Evolutionary conservation across 2,113 vertebrate species (phyloP).

Genomic region (Nesogale talazaci): DNA sequence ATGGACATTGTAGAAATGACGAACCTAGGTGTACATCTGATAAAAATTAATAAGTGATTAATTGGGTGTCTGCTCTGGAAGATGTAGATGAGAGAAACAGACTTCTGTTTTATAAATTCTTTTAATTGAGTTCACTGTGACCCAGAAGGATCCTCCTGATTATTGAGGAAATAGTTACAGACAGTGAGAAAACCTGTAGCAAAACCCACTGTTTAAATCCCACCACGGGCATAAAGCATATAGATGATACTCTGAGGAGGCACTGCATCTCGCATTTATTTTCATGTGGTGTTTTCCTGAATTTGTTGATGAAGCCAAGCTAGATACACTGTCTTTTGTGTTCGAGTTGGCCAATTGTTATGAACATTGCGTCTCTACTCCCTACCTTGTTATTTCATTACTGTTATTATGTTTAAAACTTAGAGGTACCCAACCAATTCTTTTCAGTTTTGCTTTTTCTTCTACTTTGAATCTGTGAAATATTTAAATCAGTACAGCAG

Average conservation of each 20-base stretch:
- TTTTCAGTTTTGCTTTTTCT: background rate
- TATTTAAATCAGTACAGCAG: background rate
- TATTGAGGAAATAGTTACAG: background rate
- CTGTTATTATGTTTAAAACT: background rate
- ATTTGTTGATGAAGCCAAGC: background rate
- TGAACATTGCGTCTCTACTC: background rate
- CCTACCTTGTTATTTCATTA: background rate
- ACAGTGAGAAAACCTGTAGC: too few species aligned
- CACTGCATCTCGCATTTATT: background rate
- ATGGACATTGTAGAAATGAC: background rate
- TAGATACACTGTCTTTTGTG: background rate
- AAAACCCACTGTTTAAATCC: background rate
- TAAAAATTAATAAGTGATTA: background rate
- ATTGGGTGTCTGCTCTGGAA: background rate
- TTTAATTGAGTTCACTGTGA: background rate
- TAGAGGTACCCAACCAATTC: background rate
- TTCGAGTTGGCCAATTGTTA: background rate
- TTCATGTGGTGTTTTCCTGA: background rate
- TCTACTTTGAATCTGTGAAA: conserved; percentile 25
- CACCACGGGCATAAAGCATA: rapidly evolving
- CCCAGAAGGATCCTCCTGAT: background rate
- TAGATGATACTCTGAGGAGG: background rate
- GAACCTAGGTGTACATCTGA: background rate
- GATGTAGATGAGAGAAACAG: background rate
- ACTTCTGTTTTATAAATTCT: background rate